phyloP scores from a whole-genome alignment of 2,888 invertebrate genomes.

The Ennomos erosarius region DNA sequence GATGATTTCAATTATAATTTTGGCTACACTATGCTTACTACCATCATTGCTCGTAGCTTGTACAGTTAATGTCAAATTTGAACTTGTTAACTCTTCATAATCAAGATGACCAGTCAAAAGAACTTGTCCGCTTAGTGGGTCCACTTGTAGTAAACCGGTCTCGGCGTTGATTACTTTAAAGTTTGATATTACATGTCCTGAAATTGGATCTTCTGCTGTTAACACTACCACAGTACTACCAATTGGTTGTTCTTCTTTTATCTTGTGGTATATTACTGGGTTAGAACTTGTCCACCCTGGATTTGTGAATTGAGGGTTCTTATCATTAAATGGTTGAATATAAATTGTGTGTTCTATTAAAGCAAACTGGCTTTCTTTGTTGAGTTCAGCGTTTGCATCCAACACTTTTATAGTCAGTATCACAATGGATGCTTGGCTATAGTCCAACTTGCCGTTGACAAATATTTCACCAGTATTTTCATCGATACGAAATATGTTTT shows the following conservation, averaged over 20 bases:
- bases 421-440: slow-evolving; percentile 90
- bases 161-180: slow-evolving; percentile 85
- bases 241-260: slow-evolving; percentile 91
- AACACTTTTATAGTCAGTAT: slow-evolving; percentile 89
- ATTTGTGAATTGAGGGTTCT: slow-evolving; percentile 90
- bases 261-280: slow-evolving; percentile 87
- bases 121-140: slow-evolving; percentile 90
- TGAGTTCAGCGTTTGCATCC: slow-evolving; percentile 89
- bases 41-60: slow-evolving; percentile 83
- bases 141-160: slow-evolving; percentile 83
- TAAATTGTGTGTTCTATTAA: slow-evolving; percentile 90
- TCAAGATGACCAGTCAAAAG: slow-evolving; percentile 90
- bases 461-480: slow-evolving; percentile 88
- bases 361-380: slow-evolving; percentile 87
- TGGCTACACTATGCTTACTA: slow-evolving; percentile 87
- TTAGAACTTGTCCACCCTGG: slow-evolving; percentile 90
- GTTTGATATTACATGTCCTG: slow-evolving; percentile 86
- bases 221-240: slow-evolving; percentile 89
- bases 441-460: slow-evolving; percentile 88
- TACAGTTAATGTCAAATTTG: slow-evolving; percentile 84
- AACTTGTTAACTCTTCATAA: slow-evolving; percentile 89
- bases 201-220: slow-evolving; percentile 89
- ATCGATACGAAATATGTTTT: slow-evolving; percentile 89
- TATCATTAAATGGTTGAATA: slow-evolving; percentile 91
- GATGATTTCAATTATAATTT: slow-evolving; percentile 88